These are phyloP conservation scores for Cardiocondyla obscurior DNA, from an alignment of 1,140 invertebrate species.

Conservation along the genomic window DNA sequence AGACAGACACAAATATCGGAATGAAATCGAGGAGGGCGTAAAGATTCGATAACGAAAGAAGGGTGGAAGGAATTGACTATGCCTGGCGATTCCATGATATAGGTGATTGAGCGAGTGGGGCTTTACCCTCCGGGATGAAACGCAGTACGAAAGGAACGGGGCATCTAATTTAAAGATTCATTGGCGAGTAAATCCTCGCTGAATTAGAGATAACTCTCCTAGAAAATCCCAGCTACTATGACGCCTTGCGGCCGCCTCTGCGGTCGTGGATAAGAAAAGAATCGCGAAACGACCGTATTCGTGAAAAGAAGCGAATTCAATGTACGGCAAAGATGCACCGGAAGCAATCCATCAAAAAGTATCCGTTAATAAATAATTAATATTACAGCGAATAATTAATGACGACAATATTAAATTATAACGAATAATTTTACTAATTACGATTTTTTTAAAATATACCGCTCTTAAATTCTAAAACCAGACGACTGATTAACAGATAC, in stretches of 20 bases:
- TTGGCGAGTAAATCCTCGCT: slow-evolving; percentile 84
- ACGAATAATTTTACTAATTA: no score
- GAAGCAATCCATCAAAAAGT: slow-evolving; percentile 7
- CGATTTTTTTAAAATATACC: not conserved
- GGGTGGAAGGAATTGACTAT: slow-evolving; percentile 45
- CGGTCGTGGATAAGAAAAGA: slow-evolving; percentile 45
- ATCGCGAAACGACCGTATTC: slow-evolving; percentile 72
- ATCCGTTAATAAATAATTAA: slow-evolving; percentile 17
- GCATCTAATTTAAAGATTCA: slow-evolving; percentile 85
- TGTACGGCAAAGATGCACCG: slow-evolving; percentile 34
- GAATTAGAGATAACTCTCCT: slow-evolving; percentile 85
- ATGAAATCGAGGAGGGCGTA: not conserved
- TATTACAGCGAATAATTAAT: no score
- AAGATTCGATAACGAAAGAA: slow-evolving; percentile 54
- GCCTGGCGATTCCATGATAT: slow-evolving; percentile 69
- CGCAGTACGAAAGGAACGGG: slow-evolving; percentile 62
- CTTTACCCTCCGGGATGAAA: slow-evolving; percentile 31
- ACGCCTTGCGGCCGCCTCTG: slow-evolving; percentile 61
- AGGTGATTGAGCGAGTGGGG: slow-evolving; percentile 72
- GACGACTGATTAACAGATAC: not conserved
- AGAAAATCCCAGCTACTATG: slow-evolving; percentile 82
- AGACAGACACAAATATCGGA: slow-evolving; percentile 50
- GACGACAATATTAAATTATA: no score
- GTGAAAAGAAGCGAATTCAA: slow-evolving; percentile 59
- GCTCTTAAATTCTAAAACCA: not conserved